Percentiles rank a stretch among this genome's conserved stretches.
Conservation (phyloP, 2,888 invertebrate genomes). For the Chloroclysta siterata region DNA sequence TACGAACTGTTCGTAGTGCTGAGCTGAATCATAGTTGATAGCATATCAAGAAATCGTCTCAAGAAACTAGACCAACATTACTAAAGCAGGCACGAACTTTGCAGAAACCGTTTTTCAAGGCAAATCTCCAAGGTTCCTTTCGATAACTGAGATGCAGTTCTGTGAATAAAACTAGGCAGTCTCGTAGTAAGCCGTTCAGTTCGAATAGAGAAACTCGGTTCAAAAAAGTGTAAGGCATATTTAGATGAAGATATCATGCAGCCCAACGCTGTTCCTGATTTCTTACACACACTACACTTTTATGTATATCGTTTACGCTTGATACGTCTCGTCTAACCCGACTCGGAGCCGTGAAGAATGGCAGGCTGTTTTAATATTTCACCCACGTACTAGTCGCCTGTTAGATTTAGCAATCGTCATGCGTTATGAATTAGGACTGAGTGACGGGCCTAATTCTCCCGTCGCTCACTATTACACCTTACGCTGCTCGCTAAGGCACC, state of each 20-base stretch:
- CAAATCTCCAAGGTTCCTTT: constrained; percentile 29
- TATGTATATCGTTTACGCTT: constrained; percentile 4
- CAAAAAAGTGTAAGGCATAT: too few species aligned
- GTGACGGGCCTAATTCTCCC: constrained; percentile 20
- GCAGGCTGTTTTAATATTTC: constrained; percentile 55
- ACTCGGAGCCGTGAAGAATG: constrained; percentile 47
- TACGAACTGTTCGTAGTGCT: not conserved
- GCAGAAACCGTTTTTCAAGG: constrained; percentile 32
- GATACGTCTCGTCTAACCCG: constrained; percentile 10
- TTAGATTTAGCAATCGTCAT: constrained; percentile 51
- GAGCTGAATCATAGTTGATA: constrained; percentile 6
- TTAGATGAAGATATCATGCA: not conserved
- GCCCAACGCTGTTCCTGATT: not conserved
- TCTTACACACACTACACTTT: not conserved
- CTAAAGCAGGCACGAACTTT: constrained; percentile 31
- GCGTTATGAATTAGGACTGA: constrained; percentile 38
- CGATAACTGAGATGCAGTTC: constrained; percentile 16
- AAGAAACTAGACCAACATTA: constrained; percentile 20
- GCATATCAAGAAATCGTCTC: constrained; percentile 13
- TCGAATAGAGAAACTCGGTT: not conserved
- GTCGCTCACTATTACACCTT: constrained; percentile 39
- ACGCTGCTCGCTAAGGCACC: constrained; percentile 20
- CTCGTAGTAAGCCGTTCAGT: not conserved
- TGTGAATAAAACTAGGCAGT: not conserved
- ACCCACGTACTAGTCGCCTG: constrained; percentile 48